Percentiles rank a stretch among this genome's conserved stretches.
Conservation (phyloP, 2,888 invertebrate genomes). For the Seladonia tumulorum region DNA sequence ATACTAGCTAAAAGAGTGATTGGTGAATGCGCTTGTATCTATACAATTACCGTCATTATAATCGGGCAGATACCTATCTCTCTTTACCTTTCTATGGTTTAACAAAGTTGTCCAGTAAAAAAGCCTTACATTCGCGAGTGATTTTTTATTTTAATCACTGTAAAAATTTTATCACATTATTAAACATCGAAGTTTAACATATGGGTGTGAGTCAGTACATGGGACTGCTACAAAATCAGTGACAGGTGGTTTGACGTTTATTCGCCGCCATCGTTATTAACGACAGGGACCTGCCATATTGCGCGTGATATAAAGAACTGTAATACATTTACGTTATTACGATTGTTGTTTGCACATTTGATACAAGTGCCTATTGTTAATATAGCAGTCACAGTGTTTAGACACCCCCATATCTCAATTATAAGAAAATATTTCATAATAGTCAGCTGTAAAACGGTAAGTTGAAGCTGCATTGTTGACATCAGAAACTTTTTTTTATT, state of each 20-base stretch:
- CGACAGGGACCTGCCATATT: constrained; percentile 74
- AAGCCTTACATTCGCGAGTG: constrained; percentile 1
- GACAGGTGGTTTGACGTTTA: constrained; percentile 76
- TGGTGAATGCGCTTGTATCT: neutral
- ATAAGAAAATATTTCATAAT: constrained; percentile 41
- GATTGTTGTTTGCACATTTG: constrained; percentile 60
- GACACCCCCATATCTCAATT: constrained; percentile 14
- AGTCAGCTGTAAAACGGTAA: constrained; percentile 52
- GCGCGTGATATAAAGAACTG: constrained; percentile 69
- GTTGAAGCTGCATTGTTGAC: constrained; percentile 67
- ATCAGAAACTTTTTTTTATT: constrained; percentile 57
- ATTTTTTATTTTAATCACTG: constrained; percentile 4
- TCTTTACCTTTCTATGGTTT: constrained; percentile 42
- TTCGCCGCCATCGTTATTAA: constrained; percentile 69
- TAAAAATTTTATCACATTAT: constrained; percentile 8
- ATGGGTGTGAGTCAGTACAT: constrained; percentile 11
- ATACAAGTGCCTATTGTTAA: constrained; percentile 65
- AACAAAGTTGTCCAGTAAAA: constrained; percentile 34
- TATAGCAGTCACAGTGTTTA: constrained; percentile 37
- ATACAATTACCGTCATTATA: constrained; percentile 45
- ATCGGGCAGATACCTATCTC: constrained; percentile 43
- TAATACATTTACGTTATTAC: constrained; percentile 67
- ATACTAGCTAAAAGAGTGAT: neutral
- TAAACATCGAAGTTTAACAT: neutral
- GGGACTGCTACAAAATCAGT: constrained; percentile 36